Percentiles rank a stretch among this genome's conserved stretches.
These are phyloP conservation scores for Dryocosmus kuriphilus DNA, from an alignment of 2,888 invertebrate genomes.

Conservation along the genomic window DNA sequence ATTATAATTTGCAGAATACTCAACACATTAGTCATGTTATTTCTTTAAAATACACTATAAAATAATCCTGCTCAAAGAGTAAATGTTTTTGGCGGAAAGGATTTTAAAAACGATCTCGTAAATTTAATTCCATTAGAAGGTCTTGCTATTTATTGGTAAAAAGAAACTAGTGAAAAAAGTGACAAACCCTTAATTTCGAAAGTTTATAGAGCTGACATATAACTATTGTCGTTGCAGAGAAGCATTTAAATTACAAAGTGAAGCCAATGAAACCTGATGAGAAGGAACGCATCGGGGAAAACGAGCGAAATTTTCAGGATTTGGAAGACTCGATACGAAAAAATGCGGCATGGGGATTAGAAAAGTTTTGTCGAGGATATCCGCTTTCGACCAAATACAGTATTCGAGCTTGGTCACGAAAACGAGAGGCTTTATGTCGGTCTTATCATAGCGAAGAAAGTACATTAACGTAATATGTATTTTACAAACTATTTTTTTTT, in stretches of 20 bases:
- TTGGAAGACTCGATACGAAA: slow-evolving; percentile 13
- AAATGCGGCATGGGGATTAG: slow-evolving; percentile 48
- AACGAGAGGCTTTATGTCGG: no score
- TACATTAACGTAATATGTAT: no score
- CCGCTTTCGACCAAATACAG: background rate
- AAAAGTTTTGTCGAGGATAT: slow-evolving; percentile 50
- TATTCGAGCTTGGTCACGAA: slow-evolving; percentile 18
- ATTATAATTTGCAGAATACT: no score
- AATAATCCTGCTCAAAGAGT: no score
- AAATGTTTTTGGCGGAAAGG: background rate
- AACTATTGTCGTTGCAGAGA: background rate
- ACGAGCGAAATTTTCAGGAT: slow-evolving; percentile 11
- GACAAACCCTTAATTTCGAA: slow-evolving; percentile 5
- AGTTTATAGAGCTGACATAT: background rate
- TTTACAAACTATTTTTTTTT: no score
- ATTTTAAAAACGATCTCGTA: slow-evolving; percentile 1
- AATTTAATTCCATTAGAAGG: background rate
- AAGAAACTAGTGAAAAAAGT: background rate
- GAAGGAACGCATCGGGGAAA: slow-evolving; percentile 6
- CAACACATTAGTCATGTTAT: no score
- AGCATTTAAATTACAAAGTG: slow-evolving; percentile 28
- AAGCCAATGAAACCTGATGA: slow-evolving; percentile 15
- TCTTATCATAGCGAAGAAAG: no score
- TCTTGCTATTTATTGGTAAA: background rate
- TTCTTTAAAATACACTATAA: no score